Base-by-base conservation (phyloP, 2,888 invertebrate species). In the Acanthococcus lagerstroemiae region DNA sequence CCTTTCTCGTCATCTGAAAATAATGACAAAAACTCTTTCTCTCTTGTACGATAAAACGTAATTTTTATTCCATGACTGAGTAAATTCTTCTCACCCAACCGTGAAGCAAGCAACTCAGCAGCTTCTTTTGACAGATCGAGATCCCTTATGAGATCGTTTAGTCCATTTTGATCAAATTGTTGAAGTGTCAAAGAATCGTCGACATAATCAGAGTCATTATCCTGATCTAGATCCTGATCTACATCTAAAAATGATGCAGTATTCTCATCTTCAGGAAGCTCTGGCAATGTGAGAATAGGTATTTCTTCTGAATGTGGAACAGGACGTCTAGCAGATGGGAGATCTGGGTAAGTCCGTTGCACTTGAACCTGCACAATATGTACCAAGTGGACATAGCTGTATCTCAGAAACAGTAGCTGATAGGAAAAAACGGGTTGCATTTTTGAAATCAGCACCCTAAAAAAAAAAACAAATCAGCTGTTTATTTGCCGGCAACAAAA, bases 61-160 rank as follows among this genome's bases (percentile, higher is more conserved):
- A 50, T 50, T 37, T 3, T 37, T 1, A n/a, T 37, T 37, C 37
- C 37, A 37, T 37, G 37, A 37, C 37, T 37, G 3, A 46, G 46
- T 22, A 58, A 44, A 46, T 46, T 58, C 22, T 60, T 48, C 46
- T 60, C 45, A 19, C 45, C 25, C 9, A 60, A 45, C 46, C 48
- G 37, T 17, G 60, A 60, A 46, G 48, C 70, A 21, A 71, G 66
- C 21, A 71, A 44, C 67, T 71, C 69, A 7, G 70, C 60, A 52
- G 68, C 21, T 48, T 71, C 68, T 67, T 72, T 72, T 6, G 71
- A 68, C n/a, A 71, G 60, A 17, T 68, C 67, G 27, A 71, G 54
- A 55, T 72, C 71, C 68, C 71, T 67, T 9, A 70, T 67, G 12
- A 72, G 65, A 56, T 70, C 70, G 70, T 69, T 71, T 30, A 70